Evolutionary conservation across 2,797 vertebrate species (phyloP), one percentile per base, ranked within the genome.

Genomic region (Sus cebifrons): DNA sequence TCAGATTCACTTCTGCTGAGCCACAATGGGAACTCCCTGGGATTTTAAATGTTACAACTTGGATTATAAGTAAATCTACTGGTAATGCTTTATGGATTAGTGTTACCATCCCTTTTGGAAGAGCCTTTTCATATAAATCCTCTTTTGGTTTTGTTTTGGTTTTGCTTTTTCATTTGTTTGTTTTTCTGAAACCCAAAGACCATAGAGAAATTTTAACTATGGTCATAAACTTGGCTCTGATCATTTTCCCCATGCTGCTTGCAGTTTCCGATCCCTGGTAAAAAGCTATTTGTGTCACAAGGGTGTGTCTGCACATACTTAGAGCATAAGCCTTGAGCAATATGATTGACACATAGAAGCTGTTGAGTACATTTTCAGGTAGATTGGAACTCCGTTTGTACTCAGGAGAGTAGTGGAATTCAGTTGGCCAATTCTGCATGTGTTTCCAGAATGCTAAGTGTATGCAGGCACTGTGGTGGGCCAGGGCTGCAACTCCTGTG

Each of bases 171-270:
- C 20, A 36, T 58, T 36, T 58, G n/a, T 79, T 79, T n/a, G 20
- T 3, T 64, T 96, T 86, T 74, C 84, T 86, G 58, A 83, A 82
- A 79, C 65, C 68, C 70, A 81, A 95, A 93, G 29, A n/a, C 14
- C 60, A 78, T 9, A 32, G 40, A 79, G 54, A 67, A 58, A 10
- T 54, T 79, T 79, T 89, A 15, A 20, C 70, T 83, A 71, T 71
- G 49, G 36, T 68, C n/a, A 58, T 81, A 32, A 25, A 68, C 74
- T 65, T 58, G 36, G 14, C 25, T 75, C 36, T 94, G 52, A 84
- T 44, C 29, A 20, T 73, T 93, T 88, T 11, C 73, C 32, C 62
- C 54, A 49, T 62, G 84, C 36, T 56, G 83, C 49, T 54, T 79
- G 54, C 49, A 64, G n/a, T 62, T 96, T 84, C 23, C 21, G 14